Percentiles rank a stretch among this genome's conserved stretches.
phyloP scores from a whole-genome alignment of 2,888 invertebrate species.

The Steromphala cineraria region DNA sequence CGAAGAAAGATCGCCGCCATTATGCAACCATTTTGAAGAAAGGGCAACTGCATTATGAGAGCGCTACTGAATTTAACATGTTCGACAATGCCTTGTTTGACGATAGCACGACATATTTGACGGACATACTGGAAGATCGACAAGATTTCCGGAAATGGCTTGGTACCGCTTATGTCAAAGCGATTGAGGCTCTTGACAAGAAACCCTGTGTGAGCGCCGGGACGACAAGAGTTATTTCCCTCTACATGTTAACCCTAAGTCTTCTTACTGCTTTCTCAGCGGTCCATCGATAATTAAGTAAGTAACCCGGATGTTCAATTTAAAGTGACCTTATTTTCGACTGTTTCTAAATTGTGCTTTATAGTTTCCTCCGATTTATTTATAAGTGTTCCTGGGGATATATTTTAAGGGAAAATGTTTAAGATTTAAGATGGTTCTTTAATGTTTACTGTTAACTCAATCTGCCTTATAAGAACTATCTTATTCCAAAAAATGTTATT shows the following conservation, averaged over 20 bases:
- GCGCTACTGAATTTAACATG: slow-evolving; percentile 84
- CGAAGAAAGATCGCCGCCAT: slow-evolving; percentile 87
- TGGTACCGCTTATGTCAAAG: slow-evolving; percentile 33
- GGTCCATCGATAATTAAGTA: too few relatives aligned
- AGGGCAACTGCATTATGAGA: slow-evolving; percentile 19
- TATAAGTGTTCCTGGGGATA: too few relatives aligned
- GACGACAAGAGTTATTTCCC: background rate
- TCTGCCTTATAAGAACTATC: too few relatives aligned
- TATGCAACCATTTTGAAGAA: slow-evolving; percentile 87
- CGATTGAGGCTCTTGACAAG: slow-evolving; percentile 8
- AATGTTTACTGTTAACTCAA: too few relatives aligned
- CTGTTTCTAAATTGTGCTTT: too few relatives aligned
- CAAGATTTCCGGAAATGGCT: slow-evolving; percentile 51
- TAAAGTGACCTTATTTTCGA: too few relatives aligned
- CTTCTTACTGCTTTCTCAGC: too few relatives aligned
- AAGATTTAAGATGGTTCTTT: too few relatives aligned
- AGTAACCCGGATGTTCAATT: too few relatives aligned
- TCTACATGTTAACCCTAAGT: background rate
- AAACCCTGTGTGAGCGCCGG: background rate
- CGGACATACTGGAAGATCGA: slow-evolving; percentile 80
- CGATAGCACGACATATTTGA: slow-evolving; percentile 91
- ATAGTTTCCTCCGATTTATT: too few relatives aligned
- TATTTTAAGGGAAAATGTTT: too few relatives aligned
- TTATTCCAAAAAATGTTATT: too few relatives aligned
- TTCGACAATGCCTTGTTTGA: slow-evolving; percentile 95